Evolutionary conservation across 1,140 invertebrate species (phyloP), one percentile per base, ranked within the genome.

Genomic region (Cotesia vestalis): DNA sequence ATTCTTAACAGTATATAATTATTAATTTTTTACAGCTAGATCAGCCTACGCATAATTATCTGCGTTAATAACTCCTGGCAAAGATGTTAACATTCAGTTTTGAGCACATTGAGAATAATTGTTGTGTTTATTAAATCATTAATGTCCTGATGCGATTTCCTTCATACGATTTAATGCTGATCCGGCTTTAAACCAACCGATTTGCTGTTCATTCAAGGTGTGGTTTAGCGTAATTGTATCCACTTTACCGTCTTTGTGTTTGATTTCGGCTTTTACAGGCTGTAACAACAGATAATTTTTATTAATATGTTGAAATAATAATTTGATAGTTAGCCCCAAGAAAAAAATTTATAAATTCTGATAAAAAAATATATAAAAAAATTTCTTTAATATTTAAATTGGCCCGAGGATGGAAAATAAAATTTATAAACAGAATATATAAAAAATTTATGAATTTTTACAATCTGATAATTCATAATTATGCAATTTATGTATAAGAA

Each of bases 121-220:
- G 6, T 59, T 4, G 14, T 55, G 14, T 12, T 69, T 60, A 20
- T 55, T 51, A 52, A 52, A 11, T 75, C 51, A 64, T 84, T 79
- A 86, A 52, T 84, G 78, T 69, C 76, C 77, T 5, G 70, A 52
- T 11, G 91, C 88, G 75, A 94, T 88, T 84, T 95, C 92, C 87
- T 96, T 96, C 98, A 99, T 99, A 75, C 95, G 91, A 88, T 99
- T 99, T 12, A 99, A 92, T 4, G 98, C 98, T 77, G 96, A 98
- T 46, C 98, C 98, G n/a, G 98, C 97, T 81, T 93, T 94, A 90
- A 99, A 99, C 98, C 98, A 99, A 70, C 90, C 88, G 82, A 99
- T 99, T 88, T 99, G 98, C 78, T 95, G 93, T 38, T 98, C 96
- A 86, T 99, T 99, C 85, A 99, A 80, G 0, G 98, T 95, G 84